Evolutionary conservation across 1,140 invertebrate species (phyloP).

Genomic region (Drosophila sturtevanti): DNA sequence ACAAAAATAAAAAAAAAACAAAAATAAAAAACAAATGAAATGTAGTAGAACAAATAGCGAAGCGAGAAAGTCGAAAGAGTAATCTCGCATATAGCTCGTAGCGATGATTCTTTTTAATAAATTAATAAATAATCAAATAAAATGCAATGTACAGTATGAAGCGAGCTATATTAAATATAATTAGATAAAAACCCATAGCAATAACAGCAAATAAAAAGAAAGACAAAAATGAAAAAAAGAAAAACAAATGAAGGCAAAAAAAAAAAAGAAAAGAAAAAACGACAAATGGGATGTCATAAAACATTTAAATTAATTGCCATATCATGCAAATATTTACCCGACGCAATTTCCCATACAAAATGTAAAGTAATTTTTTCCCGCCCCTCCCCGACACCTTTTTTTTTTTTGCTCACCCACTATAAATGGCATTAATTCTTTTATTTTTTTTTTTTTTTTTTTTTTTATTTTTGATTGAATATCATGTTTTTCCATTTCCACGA

Average conservation of each 20-base stretch:
- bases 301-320: constrained; percentile 69
- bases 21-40: constrained; percentile 14
- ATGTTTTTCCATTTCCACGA: too few species aligned
- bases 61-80: constrained; percentile 26
- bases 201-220: background rate
- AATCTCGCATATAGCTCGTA: constrained; percentile 32
- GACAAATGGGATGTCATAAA: constrained; percentile 47
- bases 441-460: too few species aligned
- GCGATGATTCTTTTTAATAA: constrained; percentile 48
- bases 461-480: too few species aligned
- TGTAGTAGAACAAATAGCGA: constrained; percentile 19
- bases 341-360: constrained; percentile 35
- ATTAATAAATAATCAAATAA: constrained; percentile 60
- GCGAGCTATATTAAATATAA: constrained; percentile 52
- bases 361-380: constrained; percentile 29
- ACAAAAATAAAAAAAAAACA: background rate
- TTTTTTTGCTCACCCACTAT: too few species aligned
- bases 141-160: constrained; percentile 42
- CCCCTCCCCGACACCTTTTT: too few species aligned
- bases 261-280: constrained; percentile 19
- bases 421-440: too few species aligned
- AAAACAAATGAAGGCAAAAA: constrained; percentile 17
- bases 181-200: constrained; percentile 56
- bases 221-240: background rate
- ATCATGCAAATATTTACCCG: constrained; percentile 68